Evolutionary conservation across 2,888 invertebrate species (phyloP), one percentile per base, ranked within the genome.

Genomic region (Chrysomela aeneicollis): DNA sequence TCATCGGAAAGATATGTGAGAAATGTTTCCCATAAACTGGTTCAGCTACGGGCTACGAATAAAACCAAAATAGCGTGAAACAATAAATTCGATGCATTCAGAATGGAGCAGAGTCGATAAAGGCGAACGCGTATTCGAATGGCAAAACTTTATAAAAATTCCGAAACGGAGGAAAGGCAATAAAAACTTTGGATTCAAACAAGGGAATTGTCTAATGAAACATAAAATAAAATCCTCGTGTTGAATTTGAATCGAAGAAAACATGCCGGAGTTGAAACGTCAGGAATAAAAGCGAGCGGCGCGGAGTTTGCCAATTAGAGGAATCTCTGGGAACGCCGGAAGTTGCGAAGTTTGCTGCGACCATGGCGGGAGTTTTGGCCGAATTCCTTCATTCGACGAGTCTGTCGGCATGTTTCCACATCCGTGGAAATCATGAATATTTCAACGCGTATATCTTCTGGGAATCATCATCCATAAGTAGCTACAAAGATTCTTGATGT

Each of bases 221-320:
- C 68, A 66, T 70, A 61, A 69, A 69, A 67, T 67, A 69, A 66
- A 68, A 70, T 62, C 64, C 64, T 59, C 62, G 59, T 54, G 61
- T 60, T 50, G 59, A 57, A 63, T 61, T 50, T 52, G 61, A 46
- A 46, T 57, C 26, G 42, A 5, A 15, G 5, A n/a, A 4, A n/a
- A 12, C 19, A 49, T 49, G 22, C 22, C 21, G 69, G 73, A 69
- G 69, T 72, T 70, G 65, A 73, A 70, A 66, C 70, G 66, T 68
- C 67, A 64, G 53, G 66, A 70, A 70, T 71, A 71, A 74, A 69
- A 74, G 73, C 73, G 71, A 71, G 68, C 66, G 71, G 61, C 65
- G 63, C 69, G 72, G 73, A 76, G 73, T 76, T 76, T 69, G 66
- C 72, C 74, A 78, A 77, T 78, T 77, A 76, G 74, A 73, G 74